Conservation (phyloP, 2,797 vertebrate genomes). For the Siniperca undulata region DNA sequence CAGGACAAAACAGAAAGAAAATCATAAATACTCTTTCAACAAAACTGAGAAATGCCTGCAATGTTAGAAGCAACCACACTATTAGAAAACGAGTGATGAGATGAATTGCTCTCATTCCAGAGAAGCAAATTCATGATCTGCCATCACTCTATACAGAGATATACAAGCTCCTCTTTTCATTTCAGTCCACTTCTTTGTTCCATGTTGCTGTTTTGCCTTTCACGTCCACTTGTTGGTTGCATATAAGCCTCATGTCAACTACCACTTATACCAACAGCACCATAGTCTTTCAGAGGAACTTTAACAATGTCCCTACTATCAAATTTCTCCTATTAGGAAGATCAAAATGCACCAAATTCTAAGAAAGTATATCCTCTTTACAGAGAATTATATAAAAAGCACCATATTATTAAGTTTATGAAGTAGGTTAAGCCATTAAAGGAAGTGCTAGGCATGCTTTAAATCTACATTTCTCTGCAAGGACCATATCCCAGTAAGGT, state of each 20-base stretch:
- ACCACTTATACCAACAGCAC: constrained; percentile 28
- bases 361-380: constrained; percentile 58
- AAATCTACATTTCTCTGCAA: constrained; percentile 65
- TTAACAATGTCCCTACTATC: constrained; percentile 65
- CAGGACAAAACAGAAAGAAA: constrained; percentile 67
- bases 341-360: constrained; percentile 66
- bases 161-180: constrained; percentile 28
- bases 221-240: constrained; percentile 22
- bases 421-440: constrained; percentile 66
- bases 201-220: constrained; percentile 27
- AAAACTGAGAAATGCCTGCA: constrained; percentile 64
- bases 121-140: constrained; percentile 36
- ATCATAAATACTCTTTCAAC: constrained; percentile 82
- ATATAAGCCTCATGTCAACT: constrained; percentile 12
- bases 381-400: constrained; percentile 64
- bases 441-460: constrained; percentile 70
- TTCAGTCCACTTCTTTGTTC: constrained; percentile 39
- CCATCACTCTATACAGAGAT: constrained; percentile 32
- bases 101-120: constrained; percentile 37
- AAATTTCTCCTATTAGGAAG: constrained; percentile 70
- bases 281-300: constrained; percentile 63
- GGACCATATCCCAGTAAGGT: constrained; percentile 55
- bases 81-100: constrained; percentile 42
- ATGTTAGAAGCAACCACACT: constrained; percentile 47
- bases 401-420: constrained; percentile 52